Evolutionary conservation across 2,113 vertebrate genomes (phyloP), one percentile per base, ranked within the genome.

Genomic region (Acrocephalus kingi): DNA sequence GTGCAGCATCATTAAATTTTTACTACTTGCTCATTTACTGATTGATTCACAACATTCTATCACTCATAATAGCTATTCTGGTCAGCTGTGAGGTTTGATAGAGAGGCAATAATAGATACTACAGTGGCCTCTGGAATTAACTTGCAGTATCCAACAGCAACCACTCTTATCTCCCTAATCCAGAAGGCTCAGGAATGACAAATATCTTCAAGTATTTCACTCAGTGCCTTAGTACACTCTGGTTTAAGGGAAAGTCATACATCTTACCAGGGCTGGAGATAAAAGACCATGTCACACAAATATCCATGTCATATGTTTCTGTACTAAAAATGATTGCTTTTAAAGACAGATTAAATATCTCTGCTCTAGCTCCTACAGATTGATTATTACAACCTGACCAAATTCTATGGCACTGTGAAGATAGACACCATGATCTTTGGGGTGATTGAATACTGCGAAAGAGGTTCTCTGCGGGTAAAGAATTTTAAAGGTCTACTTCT

Each of bases 301-400:
- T 54, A 63, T 71, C 41, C 24, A 25, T 81, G 79, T 63, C 54
- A 35, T 80, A 9, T 56, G 52, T 56, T 94, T 82, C 68, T 69
- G 33, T 56, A 62, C 59, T 76, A 59, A 51, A 79, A 80, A 69
- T 48, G 28, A 83, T 18, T 43, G 22, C 52, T 91, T 81, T 89
- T 62, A 59, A 83, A 93, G 86, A 89, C 2, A 54, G 49, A 62
- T 59, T 10, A 30, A 45, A 48, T 94, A 15, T 87, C 91, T 97
- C 84, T 96, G 62, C 61, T 96, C 51, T 80, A 99, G 99, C 97
- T 99, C 86, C 95, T 99, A 58, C 97, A 98, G 74, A 98, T 99
- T 8, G 99, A 99, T 96, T 99, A 99, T 88, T 99, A 99, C 98
- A 99, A 99, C 97, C 97, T 99, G 97, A 99, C 99, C 63, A 99